Base-by-base conservation (phyloP, 2,888 invertebrate species). In the Blastobasis adustella region DNA sequence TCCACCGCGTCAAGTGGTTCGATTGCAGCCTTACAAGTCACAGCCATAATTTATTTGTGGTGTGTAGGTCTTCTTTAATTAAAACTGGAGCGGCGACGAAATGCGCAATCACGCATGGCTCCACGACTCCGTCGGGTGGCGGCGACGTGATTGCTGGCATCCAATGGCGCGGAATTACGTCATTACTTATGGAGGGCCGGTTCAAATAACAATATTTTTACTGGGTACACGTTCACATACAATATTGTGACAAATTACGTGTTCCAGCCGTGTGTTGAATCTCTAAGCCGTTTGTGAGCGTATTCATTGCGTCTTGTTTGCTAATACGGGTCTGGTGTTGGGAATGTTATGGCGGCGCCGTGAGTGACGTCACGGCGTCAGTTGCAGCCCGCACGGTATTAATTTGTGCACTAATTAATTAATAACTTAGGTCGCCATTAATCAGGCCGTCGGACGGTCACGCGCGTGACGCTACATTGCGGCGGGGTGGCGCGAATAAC, bases 381-480 rank as follows among this genome's bases (percentile, higher is more conserved):
- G 71, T 72, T 83, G 79, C 86, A 86, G 76, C 73, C 76, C 73
- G 69, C 67, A 72, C 78, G 71, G 76, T 80, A 84, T 83, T 86
- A 85, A 84, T 85, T 80, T 77, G 67, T 65, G 70, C 60, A 69
- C 73, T 79, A 82, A 84, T 84, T 86, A 86, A 83, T 82, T 79
- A 80, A 79, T 79, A 77, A 79, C 74, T 74, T 76, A 49, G 72
- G 71, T 77, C 62, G 62, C 72, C 63, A 82, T 84, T 82, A 82
- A 81, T 83, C 79, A 80, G 62, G 23, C 23, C 23, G 23, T 2
- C 23, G 23, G 63, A 62, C 65, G 69, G 73, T 69, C 73, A 74
- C 67, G 71, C 70, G 61, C 60, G 39, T 47, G 47, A 47, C 51
- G 41, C 9, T 48, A 51, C 36, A 44, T 38, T 47, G 38, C 36